A percentile compares a stretch with the other conserved stretches of the same genome.
Conservation (phyloP, 2,113 vertebrate genomes). For the Ptychochromis oligacanthus region DNA sequence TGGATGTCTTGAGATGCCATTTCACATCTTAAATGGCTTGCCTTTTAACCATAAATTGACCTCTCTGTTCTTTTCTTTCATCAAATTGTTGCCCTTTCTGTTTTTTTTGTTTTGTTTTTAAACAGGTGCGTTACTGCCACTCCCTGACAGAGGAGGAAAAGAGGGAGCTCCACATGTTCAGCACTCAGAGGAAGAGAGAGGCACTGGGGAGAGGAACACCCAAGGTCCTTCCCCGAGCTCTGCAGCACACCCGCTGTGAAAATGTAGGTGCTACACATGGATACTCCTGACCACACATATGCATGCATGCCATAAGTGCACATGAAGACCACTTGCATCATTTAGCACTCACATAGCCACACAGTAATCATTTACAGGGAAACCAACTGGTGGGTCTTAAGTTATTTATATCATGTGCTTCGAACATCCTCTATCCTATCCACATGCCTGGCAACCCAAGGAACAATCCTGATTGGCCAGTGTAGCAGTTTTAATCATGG, state of each 20-base stretch:
- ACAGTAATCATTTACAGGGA: slow-evolving; percentile 9
- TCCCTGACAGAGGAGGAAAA: slow-evolving; percentile 94
- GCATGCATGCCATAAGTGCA: neutral
- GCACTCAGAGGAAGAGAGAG: slow-evolving; percentile 93
- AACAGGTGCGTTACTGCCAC: slow-evolving; percentile 93
- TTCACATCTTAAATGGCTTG: neutral
- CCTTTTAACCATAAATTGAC: neutral
- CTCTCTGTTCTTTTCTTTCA: neutral
- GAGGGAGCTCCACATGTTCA: slow-evolving; percentile 93
- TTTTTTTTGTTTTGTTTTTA: slow-evolving; percentile 70
- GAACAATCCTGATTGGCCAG: slow-evolving; percentile 51
- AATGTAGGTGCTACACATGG: slow-evolving; percentile 79
- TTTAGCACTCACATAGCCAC: neutral
- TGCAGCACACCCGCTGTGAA: slow-evolving; percentile 88
- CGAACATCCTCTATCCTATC: slow-evolving; percentile 30
- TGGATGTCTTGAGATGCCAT: neutral
- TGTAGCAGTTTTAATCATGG: slow-evolving; percentile 57
- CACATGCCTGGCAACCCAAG: slow-evolving; percentile 13
- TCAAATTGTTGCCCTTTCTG: neutral
- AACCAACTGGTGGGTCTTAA: slow-evolving; percentile 44
- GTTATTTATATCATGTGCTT: slow-evolving; percentile 54
- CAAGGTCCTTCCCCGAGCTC: slow-evolving; percentile 87
- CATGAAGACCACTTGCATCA: neutral
- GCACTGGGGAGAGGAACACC: slow-evolving; percentile 92
- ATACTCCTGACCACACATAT: neutral